phyloP scores from a whole-genome alignment of 2,113 vertebrate species.

The Zootoca vivipara region DNA sequence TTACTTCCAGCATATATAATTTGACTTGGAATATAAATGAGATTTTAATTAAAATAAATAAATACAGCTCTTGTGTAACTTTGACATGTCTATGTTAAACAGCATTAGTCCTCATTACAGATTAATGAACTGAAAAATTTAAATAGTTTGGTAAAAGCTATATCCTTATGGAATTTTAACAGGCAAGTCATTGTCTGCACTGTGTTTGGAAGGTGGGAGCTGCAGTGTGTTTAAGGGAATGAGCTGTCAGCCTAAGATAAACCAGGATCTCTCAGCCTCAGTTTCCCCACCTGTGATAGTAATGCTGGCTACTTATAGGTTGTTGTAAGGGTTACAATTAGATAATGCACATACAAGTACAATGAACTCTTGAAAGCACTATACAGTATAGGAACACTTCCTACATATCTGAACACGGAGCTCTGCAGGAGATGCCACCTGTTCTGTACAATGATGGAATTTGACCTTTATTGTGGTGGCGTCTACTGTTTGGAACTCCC shows the following conservation, averaged over 20 bases:
- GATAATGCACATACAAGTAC: background rate
- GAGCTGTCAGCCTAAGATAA: background rate
- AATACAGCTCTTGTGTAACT: slow-evolving; percentile 23
- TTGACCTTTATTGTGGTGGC: too few relatives aligned
- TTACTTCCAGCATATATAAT: background rate
- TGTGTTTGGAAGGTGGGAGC: slow-evolving; percentile 26
- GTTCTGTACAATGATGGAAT: too few relatives aligned
- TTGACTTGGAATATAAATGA: slow-evolving; percentile 27
- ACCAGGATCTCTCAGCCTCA: background rate
- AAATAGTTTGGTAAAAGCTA: slow-evolving; percentile 49
- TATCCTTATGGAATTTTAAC: slow-evolving; percentile 32
- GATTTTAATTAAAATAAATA: slow-evolving; percentile 48
- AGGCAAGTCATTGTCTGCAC: slow-evolving; percentile 20
- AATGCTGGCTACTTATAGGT: background rate
- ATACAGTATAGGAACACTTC: too few relatives aligned
- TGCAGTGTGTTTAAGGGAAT: background rate
- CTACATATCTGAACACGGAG: too few relatives aligned
- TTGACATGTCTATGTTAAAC: slow-evolving; percentile 41
- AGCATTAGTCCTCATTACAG: slow-evolving; percentile 40
- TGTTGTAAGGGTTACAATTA: background rate
- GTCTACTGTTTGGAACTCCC: too few relatives aligned
- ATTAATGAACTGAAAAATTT: slow-evolving; percentile 63
- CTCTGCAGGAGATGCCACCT: too few relatives aligned
- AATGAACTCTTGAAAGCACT: background rate
- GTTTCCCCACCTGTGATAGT: background rate